Conservation (phyloP, 2,113 vertebrate genomes). For the Myotis davidii region DNA sequence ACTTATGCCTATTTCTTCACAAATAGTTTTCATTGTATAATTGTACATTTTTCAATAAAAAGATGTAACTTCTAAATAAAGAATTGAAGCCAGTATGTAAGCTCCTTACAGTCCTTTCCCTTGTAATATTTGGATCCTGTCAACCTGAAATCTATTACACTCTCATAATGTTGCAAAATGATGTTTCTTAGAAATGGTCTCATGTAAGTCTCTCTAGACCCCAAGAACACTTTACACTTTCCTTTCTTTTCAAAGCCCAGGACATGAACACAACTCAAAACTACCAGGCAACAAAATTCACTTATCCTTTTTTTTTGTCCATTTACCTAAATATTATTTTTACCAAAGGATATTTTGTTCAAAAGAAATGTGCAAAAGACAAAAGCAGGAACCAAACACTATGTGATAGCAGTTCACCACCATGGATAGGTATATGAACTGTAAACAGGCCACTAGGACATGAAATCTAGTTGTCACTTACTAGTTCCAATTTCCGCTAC, state of each 20-base stretch:
- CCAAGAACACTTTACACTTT: background rate
- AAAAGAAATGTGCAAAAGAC: background rate
- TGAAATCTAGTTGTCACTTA: background rate
- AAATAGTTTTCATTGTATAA: background rate
- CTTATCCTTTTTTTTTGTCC: background rate
- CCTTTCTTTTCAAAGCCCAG: background rate
- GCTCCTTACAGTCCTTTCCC: background rate
- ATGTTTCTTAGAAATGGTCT: background rate
- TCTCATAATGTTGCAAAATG: background rate
- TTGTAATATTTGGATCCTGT: background rate
- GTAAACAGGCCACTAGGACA: background rate
- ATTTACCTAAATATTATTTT: background rate
- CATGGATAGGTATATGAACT: background rate
- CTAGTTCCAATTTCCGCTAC: background rate
- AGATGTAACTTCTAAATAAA: background rate
- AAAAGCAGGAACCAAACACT: background rate
- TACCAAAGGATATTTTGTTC: background rate
- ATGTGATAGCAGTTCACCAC: background rate
- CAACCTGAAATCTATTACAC: background rate
- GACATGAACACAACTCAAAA: background rate
- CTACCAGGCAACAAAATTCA: conserved; percentile 2
- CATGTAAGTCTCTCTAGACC: background rate
- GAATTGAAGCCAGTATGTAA: background rate
- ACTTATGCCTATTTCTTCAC: background rate
- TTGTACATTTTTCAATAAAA: background rate